Evolutionary conservation across 2,888 invertebrate species (phyloP), one percentile per base, ranked within the genome.

Genomic region (Drosophila percnosoma): DNA sequence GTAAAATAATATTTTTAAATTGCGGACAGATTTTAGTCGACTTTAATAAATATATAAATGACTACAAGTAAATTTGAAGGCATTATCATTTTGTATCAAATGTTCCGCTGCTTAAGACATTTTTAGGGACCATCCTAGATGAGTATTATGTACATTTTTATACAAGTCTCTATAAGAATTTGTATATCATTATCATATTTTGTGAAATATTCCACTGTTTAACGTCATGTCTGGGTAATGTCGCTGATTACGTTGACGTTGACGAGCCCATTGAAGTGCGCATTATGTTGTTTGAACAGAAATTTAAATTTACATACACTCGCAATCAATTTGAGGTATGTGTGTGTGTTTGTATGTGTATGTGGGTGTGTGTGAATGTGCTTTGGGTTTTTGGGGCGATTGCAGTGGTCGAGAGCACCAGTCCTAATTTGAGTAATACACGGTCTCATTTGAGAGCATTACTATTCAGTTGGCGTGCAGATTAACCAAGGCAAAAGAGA

Each of bases 391-490:
- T 62, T 68, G 53, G 10, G 21, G 5, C 40, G 5, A 10, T 31
- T 60, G 57, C 55, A 64, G 10, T 64, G 42, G 67, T 63, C 67
- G 57, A 62, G n/a, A 58, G 42, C 27, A 55, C 18, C 55, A 72
- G 55, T 31, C 74, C 77, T 82, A 84, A 84, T 86, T 85, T 85
- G 68, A 76, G 75, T 82, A 80, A 82, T 82, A 82, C 84, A 54
- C 66, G 63, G 71, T 52, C 87, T 84, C 76, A 82, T 89, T 87
- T 75, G 60, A 48, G 58, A 51, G 55, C 87, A 87, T 87, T 89
- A 82, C 88, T 85, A 87, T 87, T 89, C 87, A 77, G 85, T 57
- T 67, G 51, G 78, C 81, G 85, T 89, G 49, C 54, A n/a, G 40
- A 40, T 2, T 54, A 40, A 21, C 31, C 27, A 33, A 13, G 15